Evolutionary conservation across 1,140 invertebrate species (phyloP).

Genomic region (Campoletis sonorensis): DNA sequence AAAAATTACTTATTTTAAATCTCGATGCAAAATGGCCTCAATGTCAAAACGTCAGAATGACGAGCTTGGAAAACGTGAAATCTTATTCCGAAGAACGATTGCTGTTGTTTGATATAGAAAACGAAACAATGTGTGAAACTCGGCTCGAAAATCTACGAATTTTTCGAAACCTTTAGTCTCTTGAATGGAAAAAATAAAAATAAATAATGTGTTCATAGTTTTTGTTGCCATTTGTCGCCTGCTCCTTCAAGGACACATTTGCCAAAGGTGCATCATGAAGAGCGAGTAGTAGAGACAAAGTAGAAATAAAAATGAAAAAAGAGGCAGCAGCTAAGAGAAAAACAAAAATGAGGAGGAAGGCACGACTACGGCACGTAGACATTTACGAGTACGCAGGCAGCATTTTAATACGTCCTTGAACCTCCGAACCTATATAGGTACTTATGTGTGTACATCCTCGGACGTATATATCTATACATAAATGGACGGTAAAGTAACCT

Average conservation of each 20-base stretch:
- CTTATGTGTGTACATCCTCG: not conserved
- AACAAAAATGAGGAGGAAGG: conserved; percentile 32
- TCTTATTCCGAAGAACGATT: too few species aligned
- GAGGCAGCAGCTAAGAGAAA: not conserved
- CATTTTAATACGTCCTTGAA: conserved; percentile 65
- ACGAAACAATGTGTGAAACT: too few species aligned
- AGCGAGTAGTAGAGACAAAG: not conserved
- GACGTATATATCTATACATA: not conserved
- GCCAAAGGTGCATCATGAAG: not conserved
- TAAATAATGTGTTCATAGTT: too few species aligned
- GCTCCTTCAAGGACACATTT: not conserved
- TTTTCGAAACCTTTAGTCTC: too few species aligned
- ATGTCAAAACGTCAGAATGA: too few species aligned
- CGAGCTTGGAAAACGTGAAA: too few species aligned
- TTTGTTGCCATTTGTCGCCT: too few species aligned
- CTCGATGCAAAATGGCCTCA: too few species aligned
- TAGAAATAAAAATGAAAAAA: conserved; percentile 16
- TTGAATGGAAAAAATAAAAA: too few species aligned
- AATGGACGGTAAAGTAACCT: conserved; percentile 20
- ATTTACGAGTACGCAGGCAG: conserved; percentile 65
- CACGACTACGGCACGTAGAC: conserved; percentile 56
- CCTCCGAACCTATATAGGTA: conserved; percentile 51
- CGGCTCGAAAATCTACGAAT: too few species aligned
- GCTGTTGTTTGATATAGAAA: too few species aligned
- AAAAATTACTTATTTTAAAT: too few species aligned